Base-by-base conservation (phyloP, 2,797 vertebrate genomes). In the Poeciliopsis turneri region DNA sequence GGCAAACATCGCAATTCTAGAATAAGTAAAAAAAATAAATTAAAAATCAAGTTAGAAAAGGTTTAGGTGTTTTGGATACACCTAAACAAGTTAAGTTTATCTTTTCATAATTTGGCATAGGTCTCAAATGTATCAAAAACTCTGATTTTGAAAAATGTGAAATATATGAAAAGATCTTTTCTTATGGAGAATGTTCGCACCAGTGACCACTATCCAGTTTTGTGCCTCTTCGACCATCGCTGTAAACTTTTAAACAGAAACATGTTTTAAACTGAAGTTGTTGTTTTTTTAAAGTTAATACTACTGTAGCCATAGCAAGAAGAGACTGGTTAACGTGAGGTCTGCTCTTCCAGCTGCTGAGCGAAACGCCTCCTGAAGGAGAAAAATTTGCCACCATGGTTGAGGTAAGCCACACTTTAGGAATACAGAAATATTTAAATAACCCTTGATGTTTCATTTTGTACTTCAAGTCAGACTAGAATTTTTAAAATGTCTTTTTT, bases 351-450 rank as follows among this genome's bases (percentile, higher is more conserved):
- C 70, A 99, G 98, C 96, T 99, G 83, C 96, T 99, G 80, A 96
- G 93, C 93, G 98, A 99, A 95, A 99, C 96, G 75, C 98, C 98
- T 41, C 97, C 98, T 1, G 97, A 97, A 87, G 98, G 98, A 82
- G 97, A 98, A 89, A 97, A 96, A 86, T 99, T 99, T 93, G 97
- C 96, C 53, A 94, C 95, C 91, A 99, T 98, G 97, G 96, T 99
- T 47, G 98, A 99, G 96, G 98, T 99, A 89, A 93, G 96, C 87
- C 55, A 36, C n/a, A 11, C 18, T 55, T 36, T 64, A 0, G 30
- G 2, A 78, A 70, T 13, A 18, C 11, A n/a, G 0, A 36, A 39
- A 33, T 23, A 11, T 68, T 68, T 68, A 12, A 69, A 43, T 13
- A 43, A 45, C 6, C 25, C 25, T 43, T 28, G 2, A 28, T 6